phyloP scores from a whole-genome alignment of 2,113 vertebrate species.

The Procavia capensis region DNA sequence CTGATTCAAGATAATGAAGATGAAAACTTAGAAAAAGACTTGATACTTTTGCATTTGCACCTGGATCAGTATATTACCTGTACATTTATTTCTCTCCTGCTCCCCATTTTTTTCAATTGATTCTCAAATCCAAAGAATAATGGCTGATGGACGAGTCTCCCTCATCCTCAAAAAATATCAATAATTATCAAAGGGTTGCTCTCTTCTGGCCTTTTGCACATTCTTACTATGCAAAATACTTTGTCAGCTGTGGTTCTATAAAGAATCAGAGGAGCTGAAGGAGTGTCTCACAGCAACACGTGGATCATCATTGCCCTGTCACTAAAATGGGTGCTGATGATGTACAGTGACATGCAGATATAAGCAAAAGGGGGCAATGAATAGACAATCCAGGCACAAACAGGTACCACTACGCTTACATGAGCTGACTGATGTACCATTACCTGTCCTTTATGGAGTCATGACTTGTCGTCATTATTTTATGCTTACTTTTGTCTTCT shows the following conservation, averaged over 20 bases:
- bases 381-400: not conserved
- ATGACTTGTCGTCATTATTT: not conserved
- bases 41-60: not conserved
- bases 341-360: not conserved
- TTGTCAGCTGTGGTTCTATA: not conserved
- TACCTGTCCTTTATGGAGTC: not conserved
- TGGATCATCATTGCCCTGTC: not conserved
- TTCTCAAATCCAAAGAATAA: not conserved
- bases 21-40: not conserved
- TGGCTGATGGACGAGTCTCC: not conserved
- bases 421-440: not conserved
- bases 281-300: not conserved
- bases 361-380: not conserved
- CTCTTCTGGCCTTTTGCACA: not conserved
- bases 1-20: not conserved
- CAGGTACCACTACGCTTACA: not conserved
- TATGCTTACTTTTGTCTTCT: slow-evolving; percentile 45
- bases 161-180: not conserved
- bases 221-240: not conserved
- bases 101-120: not conserved
- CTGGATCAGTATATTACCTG: not conserved
- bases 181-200: not conserved
- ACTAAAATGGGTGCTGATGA: not conserved
- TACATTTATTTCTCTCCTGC: not conserved
- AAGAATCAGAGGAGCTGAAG: not conserved